These are phyloP conservation scores for Alethe diademata DNA, from an alignment of 2,113 vertebrate species.

Conservation along the genomic window DNA sequence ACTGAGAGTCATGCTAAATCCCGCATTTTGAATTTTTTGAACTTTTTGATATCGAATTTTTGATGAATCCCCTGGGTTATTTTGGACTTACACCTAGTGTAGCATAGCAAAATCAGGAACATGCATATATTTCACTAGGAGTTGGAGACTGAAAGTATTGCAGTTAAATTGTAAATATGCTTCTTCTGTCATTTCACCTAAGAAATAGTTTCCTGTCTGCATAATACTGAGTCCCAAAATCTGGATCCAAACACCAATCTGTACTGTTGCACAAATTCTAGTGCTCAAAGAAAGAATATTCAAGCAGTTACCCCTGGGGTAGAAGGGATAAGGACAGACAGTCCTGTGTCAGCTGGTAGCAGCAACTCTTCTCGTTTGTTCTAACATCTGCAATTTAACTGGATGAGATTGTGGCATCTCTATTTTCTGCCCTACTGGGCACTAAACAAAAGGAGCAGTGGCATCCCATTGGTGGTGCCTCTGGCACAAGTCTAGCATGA, in stretches of 20 bases:
- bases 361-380: background rate
- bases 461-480: background rate
- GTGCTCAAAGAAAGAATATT: background rate
- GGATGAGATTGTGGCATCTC: background rate
- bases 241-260: background rate
- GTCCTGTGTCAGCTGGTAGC: background rate
- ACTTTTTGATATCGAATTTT: background rate
- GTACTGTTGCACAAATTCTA: background rate
- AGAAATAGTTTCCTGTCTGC: background rate
- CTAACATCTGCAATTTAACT: background rate
- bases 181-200: background rate
- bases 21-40: background rate
- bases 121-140: background rate
- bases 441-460: background rate
- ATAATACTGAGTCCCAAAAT: background rate
- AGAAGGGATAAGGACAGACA: background rate
- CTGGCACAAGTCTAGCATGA: accelerated
- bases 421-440: background rate
- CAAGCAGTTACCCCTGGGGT: background rate
- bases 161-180: background rate
- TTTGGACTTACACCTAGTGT: background rate
- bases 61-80: background rate
- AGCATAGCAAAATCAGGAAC: background rate
- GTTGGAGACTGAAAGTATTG: background rate
- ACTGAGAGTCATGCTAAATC: background rate